Evolutionary conservation across 2,113 vertebrate species (phyloP).

Genomic region (Epinephelus moara): DNA sequence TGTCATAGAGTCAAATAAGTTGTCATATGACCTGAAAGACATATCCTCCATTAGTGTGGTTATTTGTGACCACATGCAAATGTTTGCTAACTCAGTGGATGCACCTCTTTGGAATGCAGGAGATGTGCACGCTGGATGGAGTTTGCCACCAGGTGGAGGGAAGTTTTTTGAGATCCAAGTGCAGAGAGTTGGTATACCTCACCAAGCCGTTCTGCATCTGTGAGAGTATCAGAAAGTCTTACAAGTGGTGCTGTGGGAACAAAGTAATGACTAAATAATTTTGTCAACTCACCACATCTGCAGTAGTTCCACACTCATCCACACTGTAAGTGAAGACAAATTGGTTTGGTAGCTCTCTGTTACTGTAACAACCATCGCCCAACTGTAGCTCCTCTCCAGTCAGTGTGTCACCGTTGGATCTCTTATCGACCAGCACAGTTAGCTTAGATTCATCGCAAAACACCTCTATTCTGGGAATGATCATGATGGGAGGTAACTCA

Average conservation of each 20-base stretch:
- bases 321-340: constrained; percentile 69
- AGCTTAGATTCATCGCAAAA: constrained; percentile 63
- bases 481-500: constrained; percentile 11
- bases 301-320: constrained; percentile 68
- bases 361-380: constrained; percentile 71
- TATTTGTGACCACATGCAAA: not conserved
- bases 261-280: not conserved
- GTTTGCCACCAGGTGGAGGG: constrained; percentile 18
- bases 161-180: constrained; percentile 32
- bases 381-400: constrained; percentile 46
- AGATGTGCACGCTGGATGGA: constrained; percentile 47
- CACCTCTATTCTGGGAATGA: constrained; percentile 61
- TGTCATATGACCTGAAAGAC: constrained; percentile 31
- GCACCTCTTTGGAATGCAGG: constrained; percentile 66
- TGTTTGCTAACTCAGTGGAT: fast-evolving
- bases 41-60: not conserved
- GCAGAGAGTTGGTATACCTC: constrained; percentile 64
- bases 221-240: not conserved
- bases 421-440: constrained; percentile 62
- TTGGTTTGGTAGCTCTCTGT: constrained; percentile 41
- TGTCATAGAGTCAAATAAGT: not conserved
- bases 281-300: constrained; percentile 45
- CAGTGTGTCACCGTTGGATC: constrained; percentile 2
- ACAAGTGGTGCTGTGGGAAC: not conserved
- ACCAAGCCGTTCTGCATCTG: constrained; percentile 61